These are phyloP conservation scores for Xenus cinereus DNA, from an alignment of 2,113 vertebrate species.

Conservation along the genomic window DNA sequence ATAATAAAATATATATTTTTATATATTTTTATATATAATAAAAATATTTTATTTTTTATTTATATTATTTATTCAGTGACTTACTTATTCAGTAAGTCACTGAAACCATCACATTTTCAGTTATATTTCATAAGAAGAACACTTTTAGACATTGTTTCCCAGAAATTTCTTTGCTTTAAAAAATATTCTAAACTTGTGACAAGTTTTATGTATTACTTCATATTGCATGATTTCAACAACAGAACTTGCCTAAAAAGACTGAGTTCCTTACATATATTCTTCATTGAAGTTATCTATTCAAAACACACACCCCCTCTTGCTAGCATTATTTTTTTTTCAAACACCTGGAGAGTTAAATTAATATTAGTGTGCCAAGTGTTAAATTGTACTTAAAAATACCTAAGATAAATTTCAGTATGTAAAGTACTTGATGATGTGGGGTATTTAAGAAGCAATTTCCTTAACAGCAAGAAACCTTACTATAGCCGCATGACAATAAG, in stretches of 20 bases:
- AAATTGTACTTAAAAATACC: background rate
- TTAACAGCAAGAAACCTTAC: background rate
- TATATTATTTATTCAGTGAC: too few species aligned
- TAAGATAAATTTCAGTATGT: background rate
- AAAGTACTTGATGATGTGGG: background rate
- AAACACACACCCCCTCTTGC: background rate
- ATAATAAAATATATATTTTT: too few species aligned
- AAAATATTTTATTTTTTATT: too few species aligned
- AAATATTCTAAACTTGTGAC: background rate
- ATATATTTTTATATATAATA: too few species aligned
- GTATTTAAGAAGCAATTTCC: background rate
- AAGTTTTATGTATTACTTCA: background rate
- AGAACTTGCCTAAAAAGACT: background rate
- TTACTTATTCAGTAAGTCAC: background rate
- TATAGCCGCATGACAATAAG: background rate
- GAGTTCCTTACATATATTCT: background rate
- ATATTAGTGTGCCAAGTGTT: background rate
- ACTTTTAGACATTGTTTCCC: background rate
- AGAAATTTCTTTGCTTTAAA: conserved; percentile 1
- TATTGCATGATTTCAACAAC: background rate
- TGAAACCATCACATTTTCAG: background rate
- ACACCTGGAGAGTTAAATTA: background rate
- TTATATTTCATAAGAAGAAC: background rate
- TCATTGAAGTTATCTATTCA: background rate
- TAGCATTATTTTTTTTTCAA: background rate